phyloP scores from a whole-genome alignment of 2,113 vertebrate genomes.

The Tamias sibiricus region DNA sequence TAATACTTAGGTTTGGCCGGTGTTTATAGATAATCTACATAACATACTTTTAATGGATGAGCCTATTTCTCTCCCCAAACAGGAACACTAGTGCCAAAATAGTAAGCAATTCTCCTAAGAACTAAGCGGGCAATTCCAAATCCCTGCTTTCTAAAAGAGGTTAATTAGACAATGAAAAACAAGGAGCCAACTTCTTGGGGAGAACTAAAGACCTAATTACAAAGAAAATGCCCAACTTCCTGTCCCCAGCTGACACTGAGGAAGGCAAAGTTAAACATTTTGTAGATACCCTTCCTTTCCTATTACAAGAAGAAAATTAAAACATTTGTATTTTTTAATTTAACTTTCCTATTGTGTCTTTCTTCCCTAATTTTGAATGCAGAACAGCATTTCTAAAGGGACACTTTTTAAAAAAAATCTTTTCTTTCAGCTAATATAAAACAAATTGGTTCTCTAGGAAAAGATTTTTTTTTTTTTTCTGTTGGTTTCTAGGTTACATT shows the following conservation, averaged over 20 bases:
- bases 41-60: background rate
- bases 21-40: background rate
- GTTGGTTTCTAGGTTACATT: background rate
- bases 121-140: background rate
- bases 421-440: slow-evolving; percentile 22
- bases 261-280: slow-evolving; percentile 2
- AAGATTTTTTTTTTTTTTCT: background rate
- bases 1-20: background rate
- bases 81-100: background rate
- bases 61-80: background rate
- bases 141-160: background rate
- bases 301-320: background rate
- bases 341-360: background rate
- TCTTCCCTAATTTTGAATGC: slow-evolving; percentile 12
- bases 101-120: background rate
- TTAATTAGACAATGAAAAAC: background rate
- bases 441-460: background rate
- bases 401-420: background rate
- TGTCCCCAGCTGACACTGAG: background rate
- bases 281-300: background rate
- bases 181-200: background rate
- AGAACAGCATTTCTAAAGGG: background rate
- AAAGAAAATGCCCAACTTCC: background rate
- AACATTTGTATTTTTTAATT: background rate
- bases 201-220: background rate